These are phyloP conservation scores for Tetragonula carbonaria DNA, from an alignment of 2,888 invertebrate genomes.

Conservation along the genomic window DNA sequence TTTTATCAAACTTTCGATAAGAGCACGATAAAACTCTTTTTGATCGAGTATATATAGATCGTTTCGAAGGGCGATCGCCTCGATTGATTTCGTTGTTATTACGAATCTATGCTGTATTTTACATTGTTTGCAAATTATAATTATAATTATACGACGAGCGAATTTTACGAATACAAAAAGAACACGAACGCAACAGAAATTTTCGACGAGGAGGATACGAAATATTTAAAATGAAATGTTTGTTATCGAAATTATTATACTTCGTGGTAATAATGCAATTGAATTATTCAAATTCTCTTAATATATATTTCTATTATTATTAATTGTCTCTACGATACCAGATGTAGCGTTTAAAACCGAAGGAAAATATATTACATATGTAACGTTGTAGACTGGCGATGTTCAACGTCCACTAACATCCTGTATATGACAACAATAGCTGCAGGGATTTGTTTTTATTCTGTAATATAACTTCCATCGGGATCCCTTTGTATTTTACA, in stretches of 20 bases:
- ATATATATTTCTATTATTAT: not conserved
- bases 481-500: not conserved
- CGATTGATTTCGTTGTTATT: not conserved
- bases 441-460: not conserved
- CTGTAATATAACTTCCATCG: too few relatives aligned
- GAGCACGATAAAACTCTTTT: constrained; percentile 15
- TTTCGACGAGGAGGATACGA: not conserved
- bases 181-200: not conserved
- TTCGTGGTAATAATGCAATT: not conserved
- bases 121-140: not conserved
- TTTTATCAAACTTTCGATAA: constrained; percentile 19
- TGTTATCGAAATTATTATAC: not conserved
- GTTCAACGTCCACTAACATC: not conserved
- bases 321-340: not conserved
- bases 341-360: not conserved
- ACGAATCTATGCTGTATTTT: not conserved
- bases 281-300: not conserved
- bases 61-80: not conserved
- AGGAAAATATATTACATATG: not conserved
- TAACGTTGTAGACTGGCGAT: not conserved
- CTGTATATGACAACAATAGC: not conserved
- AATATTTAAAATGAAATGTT: not conserved
- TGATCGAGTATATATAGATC: too few relatives aligned
- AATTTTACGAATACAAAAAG: not conserved
- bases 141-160: not conserved